These are phyloP conservation scores for Centroberyx gerrardi DNA, from an alignment of 2,797 vertebrate species.

Conservation along the genomic window DNA sequence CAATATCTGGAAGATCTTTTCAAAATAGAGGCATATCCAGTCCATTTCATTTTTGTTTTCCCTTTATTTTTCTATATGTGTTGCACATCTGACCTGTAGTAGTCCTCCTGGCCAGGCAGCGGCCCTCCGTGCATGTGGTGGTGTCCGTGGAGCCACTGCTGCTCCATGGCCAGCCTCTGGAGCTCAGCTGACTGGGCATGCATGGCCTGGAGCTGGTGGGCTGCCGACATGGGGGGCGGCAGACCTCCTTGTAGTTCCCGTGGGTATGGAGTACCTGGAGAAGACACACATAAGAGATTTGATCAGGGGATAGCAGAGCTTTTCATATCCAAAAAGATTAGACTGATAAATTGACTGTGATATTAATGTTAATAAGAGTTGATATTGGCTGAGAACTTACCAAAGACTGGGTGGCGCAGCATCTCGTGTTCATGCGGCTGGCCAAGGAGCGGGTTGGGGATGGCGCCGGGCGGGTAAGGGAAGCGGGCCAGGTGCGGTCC, in stretches of 20 bases:
- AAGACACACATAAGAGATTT: conserved; percentile 13
- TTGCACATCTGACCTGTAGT: conserved; percentile 91
- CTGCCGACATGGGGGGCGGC: conserved; percentile 97
- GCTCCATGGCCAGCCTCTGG: conserved; percentile 98
- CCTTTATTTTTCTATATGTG: background rate
- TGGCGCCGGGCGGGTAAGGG: conserved; percentile 96
- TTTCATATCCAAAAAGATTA: background rate
- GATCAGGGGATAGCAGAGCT: conserved; percentile 1
- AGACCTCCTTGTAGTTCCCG: conserved; percentile 94
- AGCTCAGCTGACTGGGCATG: conserved; percentile 98
- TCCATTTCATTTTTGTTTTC: background rate
- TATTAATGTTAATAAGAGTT: no score
- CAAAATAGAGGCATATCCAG: background rate
- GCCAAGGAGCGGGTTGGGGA: conserved; percentile 95
- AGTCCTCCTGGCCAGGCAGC: conserved; percentile 98
- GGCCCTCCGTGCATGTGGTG: conserved; percentile 99
- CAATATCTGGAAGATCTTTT: background rate
- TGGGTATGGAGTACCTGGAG: conserved; percentile 93
- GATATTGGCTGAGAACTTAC: conserved; percentile 78
- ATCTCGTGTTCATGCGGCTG: conserved; percentile 99
- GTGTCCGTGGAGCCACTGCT: conserved; percentile 98
- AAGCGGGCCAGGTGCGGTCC: conserved; percentile 98
- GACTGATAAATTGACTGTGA: background rate
- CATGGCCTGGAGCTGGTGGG: conserved; percentile 99
- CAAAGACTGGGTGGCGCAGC: conserved; percentile 98